Evolutionary conservation across 2,888 invertebrate species (phyloP).

Genomic region (Ophioninae sp.): DNA sequence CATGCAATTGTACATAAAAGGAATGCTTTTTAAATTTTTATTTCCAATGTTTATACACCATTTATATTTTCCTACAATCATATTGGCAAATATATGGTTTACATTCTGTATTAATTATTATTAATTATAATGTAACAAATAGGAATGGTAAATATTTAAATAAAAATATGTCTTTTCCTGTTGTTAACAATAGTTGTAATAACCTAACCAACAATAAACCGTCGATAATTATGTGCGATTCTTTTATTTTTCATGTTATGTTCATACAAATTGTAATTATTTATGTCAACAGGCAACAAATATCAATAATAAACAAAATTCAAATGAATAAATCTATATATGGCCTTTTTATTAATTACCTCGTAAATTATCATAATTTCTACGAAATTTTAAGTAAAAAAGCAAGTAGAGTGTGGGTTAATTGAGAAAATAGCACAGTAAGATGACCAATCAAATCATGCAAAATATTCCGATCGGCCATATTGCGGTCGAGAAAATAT

Average conservation of each 20-base stretch:
- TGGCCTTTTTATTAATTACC: background rate
- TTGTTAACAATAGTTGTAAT: background rate
- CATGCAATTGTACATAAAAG: too few species aligned
- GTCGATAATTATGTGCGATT: background rate
- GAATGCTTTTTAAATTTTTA: too few species aligned
- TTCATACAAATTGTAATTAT: background rate
- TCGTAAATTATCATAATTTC: background rate
- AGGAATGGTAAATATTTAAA: background rate
- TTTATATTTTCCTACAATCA: too few species aligned
- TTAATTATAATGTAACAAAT: background rate
- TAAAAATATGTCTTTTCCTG: background rate
- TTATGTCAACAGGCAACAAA: background rate
- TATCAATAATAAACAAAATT: background rate
- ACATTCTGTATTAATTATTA: too few species aligned
- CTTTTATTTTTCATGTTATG: background rate
- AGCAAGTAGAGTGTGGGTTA: background rate
- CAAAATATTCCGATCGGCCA: background rate
- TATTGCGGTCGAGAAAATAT: slow-evolving; percentile 1
- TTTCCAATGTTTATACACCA: too few species aligned
- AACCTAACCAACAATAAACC: background rate
- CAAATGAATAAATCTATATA: background rate
- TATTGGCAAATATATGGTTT: too few species aligned
- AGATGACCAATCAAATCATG: background rate
- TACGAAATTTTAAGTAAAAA: background rate
- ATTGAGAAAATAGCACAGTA: background rate